Evolutionary conservation across 1,140 invertebrate genomes (phyloP).

Genomic region (Halesus radiatus): DNA sequence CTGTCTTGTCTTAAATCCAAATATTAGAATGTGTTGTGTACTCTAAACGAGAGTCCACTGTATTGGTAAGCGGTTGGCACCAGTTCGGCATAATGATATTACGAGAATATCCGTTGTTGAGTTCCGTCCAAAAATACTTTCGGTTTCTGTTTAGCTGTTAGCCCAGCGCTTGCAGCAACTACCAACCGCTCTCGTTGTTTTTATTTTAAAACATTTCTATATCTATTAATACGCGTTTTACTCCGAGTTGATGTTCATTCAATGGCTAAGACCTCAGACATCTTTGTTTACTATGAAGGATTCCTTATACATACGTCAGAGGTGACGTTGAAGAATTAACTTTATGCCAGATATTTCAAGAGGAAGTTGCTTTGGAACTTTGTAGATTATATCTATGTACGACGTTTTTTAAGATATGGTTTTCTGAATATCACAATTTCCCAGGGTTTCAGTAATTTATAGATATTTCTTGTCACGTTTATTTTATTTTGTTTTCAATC

Average conservation of each 20-base stretch:
- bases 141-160: background rate
- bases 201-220: conserved; percentile 2
- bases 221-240: background rate
- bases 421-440: too few relatives aligned
- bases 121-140: background rate
- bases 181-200: background rate
- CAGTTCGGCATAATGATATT: background rate
- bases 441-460: too few relatives aligned
- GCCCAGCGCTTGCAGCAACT: background rate
- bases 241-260: background rate
- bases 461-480: too few relatives aligned
- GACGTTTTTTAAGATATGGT: too few relatives aligned
- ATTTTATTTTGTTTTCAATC: too few relatives aligned
- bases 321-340: background rate
- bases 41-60: too few relatives aligned
- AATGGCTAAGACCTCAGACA: background rate
- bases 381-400: too few relatives aligned
- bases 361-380: too few relatives aligned
- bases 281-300: background rate
- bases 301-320: background rate
- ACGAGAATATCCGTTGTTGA: background rate
- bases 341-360: too few relatives aligned
- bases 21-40: too few relatives aligned
- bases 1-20: too few relatives aligned
- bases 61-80: background rate